Evolutionary conservation across 1,140 invertebrate genomes (phyloP).

Genomic region (Vanessa tameamea): DNA sequence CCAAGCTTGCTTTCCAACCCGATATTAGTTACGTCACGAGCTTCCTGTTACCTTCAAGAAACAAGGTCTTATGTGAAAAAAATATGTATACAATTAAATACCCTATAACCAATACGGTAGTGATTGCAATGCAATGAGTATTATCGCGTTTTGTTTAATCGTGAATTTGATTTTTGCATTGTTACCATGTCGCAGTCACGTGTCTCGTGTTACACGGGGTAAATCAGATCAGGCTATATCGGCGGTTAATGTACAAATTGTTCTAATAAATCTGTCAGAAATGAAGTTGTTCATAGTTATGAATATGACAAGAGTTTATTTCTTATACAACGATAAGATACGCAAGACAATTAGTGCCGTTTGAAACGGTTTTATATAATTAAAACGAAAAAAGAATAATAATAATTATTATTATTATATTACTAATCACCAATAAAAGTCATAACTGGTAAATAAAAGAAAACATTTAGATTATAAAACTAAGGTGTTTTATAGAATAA

Average conservation of each 20-base stretch:
- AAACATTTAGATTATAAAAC: constrained; percentile 35
- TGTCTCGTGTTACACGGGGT: constrained; percentile 60
- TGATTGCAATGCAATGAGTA: background rate
- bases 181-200: constrained; percentile 48
- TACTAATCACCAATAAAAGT: constrained; percentile 31
- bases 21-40: constrained; percentile 65
- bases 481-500: constrained; percentile 42
- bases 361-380: too few species aligned
- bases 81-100: background rate
- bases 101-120: background rate
- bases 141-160: background rate
- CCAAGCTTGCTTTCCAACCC: constrained; percentile 59
- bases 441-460: constrained; percentile 28
- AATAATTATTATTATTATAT: background rate
- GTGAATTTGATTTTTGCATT: constrained; percentile 37
- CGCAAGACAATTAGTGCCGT: too few species aligned
- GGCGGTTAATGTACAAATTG: constrained; percentile 47
- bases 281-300: constrained; percentile 14
- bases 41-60: constrained; percentile 1
- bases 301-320: background rate
- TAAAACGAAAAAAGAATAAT: background rate
- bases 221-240: constrained; percentile 56
- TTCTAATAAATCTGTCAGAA: constrained; percentile 45
- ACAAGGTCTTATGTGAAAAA: constrained; percentile 1
- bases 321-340: too few species aligned